Evolutionary conservation across 2,113 vertebrate genomes (phyloP), one percentile per base, ranked within the genome.

Genomic region (Seriola dumerili): DNA sequence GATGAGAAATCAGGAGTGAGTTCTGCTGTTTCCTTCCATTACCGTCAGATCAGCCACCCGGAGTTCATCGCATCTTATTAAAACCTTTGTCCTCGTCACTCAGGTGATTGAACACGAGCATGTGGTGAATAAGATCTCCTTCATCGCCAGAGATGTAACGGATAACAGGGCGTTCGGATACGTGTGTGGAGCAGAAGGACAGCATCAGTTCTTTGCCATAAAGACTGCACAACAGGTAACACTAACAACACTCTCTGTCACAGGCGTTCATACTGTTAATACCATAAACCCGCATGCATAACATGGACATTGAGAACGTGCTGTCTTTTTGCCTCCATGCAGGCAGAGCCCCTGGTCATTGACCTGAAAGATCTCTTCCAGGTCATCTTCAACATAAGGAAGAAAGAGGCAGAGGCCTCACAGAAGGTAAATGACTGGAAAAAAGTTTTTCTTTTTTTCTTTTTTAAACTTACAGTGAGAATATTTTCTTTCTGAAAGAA

Each of bases 41-140:
- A 4, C 23, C 6, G 8, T 58, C 23, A 1, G 12, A 4, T 44
- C 16, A 48, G 3, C 25, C 2, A 5, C 23, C 50, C 3, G 21
- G 14, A 16, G 62, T 8, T 29, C 12, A 14, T 4, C 3, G 1
- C 13, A 4, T 13, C 68, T 32, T 5, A 13, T 44, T 57, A 1
- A 44, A 32, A 0, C 1, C 1, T 14, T 4, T 34, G 1, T 14
- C 38, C 54, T 59, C 12, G 2, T 58, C 25, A 8, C 50, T 50
- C 83, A 99, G 98, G 98, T 98, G 71, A 99, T 99, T 70, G 98
- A 99, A n/a, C 97, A 99, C 8, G 98, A 99, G 64, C 98, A 99
- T 76, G 90, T 94, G 21, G 97, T 99, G 76, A 99, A 97, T 85
- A 99, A 96, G 90, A 97, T 99, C 91, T 99, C 98, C 75, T 99